These are phyloP conservation scores for Luffia ferchaultella DNA, from an alignment of 2,888 invertebrate species.

Conservation along the genomic window DNA sequence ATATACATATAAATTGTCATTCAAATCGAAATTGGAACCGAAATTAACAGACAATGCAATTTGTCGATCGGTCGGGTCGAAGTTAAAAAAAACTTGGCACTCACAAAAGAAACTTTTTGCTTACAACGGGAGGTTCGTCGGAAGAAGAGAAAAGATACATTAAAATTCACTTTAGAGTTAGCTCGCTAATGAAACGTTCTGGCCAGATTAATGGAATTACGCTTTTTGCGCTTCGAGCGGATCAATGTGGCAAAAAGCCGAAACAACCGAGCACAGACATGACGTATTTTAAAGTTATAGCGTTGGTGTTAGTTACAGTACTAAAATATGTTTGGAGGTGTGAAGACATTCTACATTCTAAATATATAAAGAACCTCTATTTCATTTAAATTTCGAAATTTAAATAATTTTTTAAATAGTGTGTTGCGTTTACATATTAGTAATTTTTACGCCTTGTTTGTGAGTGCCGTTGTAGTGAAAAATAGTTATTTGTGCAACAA, in stretches of 20 bases:
- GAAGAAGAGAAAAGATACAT: conserved; percentile 38
- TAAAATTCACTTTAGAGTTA: conserved; percentile 46
- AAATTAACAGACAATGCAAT: neutral
- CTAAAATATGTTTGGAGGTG: no score
- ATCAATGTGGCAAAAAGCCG: conserved; percentile 24
- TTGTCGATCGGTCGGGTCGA: neutral
- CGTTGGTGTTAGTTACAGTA: no score
- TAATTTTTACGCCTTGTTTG: no score
- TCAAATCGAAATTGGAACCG: neutral
- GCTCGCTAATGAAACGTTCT: conserved; percentile 33
- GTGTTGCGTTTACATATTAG: no score
- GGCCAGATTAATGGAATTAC: conserved; percentile 28
- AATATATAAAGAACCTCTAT: no score
- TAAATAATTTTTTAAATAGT: no score
- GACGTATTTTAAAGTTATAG: neutral
- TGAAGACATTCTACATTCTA: no score
- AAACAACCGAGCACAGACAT: conserved; percentile 11
- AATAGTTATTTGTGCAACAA: no score
- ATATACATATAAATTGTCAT: neutral
- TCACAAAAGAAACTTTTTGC: conserved; percentile 6
- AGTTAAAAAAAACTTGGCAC: neutral
- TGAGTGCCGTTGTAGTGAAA: no score
- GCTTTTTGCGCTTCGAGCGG: conserved; percentile 19
- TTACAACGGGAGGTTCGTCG: conserved; percentile 17
- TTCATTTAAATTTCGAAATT: no score